Base-by-base conservation (phyloP, 2,797 vertebrate genomes). In the Podarcis lilfordi region DNA sequence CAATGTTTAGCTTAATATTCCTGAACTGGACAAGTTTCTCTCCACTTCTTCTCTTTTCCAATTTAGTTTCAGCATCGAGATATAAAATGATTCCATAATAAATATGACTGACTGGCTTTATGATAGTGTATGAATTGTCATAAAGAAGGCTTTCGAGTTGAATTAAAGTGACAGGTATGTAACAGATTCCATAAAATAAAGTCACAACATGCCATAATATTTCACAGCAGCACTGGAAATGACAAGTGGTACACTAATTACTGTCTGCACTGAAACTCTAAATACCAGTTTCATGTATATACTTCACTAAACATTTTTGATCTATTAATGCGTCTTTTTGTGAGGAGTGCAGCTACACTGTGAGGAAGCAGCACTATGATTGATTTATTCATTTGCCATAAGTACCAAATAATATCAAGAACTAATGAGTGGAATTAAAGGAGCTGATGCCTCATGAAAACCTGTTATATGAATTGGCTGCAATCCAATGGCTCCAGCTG, bases 121-220 rank as follows among this genome's bases (percentile, higher is more conserved):
- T 93, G 91, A 89, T 94, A 94, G 82, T 94, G 43, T 94, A 93
- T 93, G 89, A 90, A 95, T 96, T 96, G 94, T 96, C 95, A 95
- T 94, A 95, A 96, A 95, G 91, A 93, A 96, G 91, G 88, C 92
- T 95, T 96, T 95, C 88, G 88, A 95, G 92, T 80, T 94, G 96
- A 96, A 95, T 96, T 95, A 95, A 94, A 93, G 77, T 96, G 96
- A 96, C 94, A 96, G 93, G 92, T 92, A 94, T 95, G 94, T 92
- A 96, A 94, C 94, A 93, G 88, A 95, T 94, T 93, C 92, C 91
- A 90, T 90, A 90, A 95, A 96, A 94, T 95, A 95, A 95, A 96
- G 95, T 95, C 92, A 96, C 95, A 96, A 96, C 95, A 96, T 96
- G 95, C 92, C 95, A 96, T 84, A 96, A 96, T 96, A 96, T 96